Evolutionary conservation across 2,888 invertebrate genomes (phyloP).

Genomic region (Stenichneumon culpator): DNA sequence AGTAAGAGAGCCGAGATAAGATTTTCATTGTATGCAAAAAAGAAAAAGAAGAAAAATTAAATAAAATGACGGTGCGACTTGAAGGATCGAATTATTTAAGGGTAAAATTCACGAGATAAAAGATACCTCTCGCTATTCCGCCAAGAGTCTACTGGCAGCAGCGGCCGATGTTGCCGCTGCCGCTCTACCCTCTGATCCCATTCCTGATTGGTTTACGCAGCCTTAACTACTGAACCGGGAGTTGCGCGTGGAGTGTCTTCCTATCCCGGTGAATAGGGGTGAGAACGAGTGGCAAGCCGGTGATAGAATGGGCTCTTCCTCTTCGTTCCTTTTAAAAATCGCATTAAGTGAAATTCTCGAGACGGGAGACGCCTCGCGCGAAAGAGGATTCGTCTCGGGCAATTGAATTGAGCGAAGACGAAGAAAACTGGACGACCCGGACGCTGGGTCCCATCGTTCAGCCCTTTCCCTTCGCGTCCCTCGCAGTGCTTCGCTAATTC

Average conservation of each 20-base stretch:
- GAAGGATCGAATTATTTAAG: constrained; percentile 50
- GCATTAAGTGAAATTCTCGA: constrained; percentile 63
- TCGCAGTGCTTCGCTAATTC: constrained; percentile 61
- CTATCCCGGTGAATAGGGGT: background rate
- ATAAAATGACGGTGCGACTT: constrained; percentile 1
- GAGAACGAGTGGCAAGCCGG: constrained; percentile 6
- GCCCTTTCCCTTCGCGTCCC: constrained; percentile 40
- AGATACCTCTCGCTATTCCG: constrained; percentile 21
- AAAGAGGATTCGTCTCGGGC: constrained; percentile 45
- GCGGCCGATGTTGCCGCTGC: background rate
- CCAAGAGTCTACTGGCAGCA: background rate
- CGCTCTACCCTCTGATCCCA: constrained; percentile 24
- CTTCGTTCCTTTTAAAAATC: constrained; percentile 57
- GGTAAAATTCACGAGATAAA: constrained; percentile 11
- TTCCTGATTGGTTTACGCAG: constrained; percentile 43
- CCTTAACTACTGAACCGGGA: constrained; percentile 49
- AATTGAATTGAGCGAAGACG: constrained; percentile 57
- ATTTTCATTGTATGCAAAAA: background rate
- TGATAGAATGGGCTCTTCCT: background rate
- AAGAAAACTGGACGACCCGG: constrained; percentile 30
- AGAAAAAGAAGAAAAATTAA: background rate
- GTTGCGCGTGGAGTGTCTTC: constrained; percentile 3
- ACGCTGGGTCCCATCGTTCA: constrained; percentile 14
- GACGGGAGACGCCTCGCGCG: constrained; percentile 26
- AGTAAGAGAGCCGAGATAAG: background rate